Percentiles rank a stretch among this genome's conserved stretches.
Conservation (phyloP, 2,113 vertebrate genomes). For the Strix aluco region DNA sequence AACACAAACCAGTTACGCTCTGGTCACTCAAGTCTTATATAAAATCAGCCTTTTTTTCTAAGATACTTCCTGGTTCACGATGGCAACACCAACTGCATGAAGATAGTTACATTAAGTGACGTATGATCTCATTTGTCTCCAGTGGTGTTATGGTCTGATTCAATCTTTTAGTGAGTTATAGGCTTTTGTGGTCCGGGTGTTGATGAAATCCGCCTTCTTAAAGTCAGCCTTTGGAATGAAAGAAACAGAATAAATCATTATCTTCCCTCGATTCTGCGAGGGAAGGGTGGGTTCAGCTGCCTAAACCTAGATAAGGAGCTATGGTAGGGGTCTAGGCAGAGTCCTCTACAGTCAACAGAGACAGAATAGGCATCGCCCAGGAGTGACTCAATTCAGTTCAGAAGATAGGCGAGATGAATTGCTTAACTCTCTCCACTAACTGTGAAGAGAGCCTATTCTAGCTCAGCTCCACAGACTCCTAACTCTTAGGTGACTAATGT, state of each 20-base stretch:
- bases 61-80: background rate
- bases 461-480: background rate
- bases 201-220: constrained; percentile 89
- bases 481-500: background rate
- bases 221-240: constrained; percentile 80
- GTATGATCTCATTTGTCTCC: background rate
- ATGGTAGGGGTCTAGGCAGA: background rate
- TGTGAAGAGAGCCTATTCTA: background rate
- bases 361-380: background rate
- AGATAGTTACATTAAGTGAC: background rate
- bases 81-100: background rate
- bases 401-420: background rate
- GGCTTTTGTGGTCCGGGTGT: constrained; percentile 82
- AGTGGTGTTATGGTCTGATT: background rate
- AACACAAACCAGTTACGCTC: background rate
- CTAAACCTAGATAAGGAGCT: background rate
- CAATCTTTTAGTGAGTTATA: constrained; percentile 79
- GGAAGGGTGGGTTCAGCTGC: background rate
- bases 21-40: background rate
- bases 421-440: background rate
- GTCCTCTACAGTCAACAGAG: background rate
- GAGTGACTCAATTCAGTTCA: background rate
- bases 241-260: constrained; percentile 23
- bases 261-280: background rate
- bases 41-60: background rate